A percentile compares a stretch with the other conserved stretches of the same genome.
These are phyloP conservation scores for Apostichopus leukothele DNA, from an alignment of 53 echinoderm and acorn worm genomes.

Conservation along the genomic window DNA sequence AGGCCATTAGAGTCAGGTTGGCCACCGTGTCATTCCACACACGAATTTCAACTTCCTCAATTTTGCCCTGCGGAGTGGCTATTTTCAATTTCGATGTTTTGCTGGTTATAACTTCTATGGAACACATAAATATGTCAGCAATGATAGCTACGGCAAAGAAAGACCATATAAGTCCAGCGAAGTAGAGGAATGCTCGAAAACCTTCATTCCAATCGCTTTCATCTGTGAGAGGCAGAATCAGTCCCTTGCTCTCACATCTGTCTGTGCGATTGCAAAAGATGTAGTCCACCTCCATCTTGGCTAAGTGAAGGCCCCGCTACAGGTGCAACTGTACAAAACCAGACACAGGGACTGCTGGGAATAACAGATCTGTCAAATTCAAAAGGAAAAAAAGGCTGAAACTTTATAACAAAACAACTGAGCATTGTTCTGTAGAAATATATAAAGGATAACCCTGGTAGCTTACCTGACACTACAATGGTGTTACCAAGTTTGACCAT, in stretches of 20 bases:
- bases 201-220: constrained; percentile 76
- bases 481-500: too few species aligned
- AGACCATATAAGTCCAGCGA: constrained; percentile 77
- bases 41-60: constrained; percentile 86
- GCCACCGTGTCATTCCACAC: constrained; percentile 98
- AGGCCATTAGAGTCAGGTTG: constrained; percentile 90
- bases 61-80: constrained; percentile 70
- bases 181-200: constrained; percentile 68
- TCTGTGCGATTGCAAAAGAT: constrained; percentile 19
- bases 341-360: neutral
- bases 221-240: constrained; percentile 73
- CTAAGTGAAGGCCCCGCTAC: neutral
- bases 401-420: too few species aligned
- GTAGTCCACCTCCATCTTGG: neutral
- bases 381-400: neutral
- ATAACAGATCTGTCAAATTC: neutral
- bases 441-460: too few species aligned
- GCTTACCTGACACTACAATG: too few species aligned
- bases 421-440: too few species aligned
- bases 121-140: constrained; percentile 91
- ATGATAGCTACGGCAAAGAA: constrained; percentile 89
- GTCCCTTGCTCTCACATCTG: constrained; percentile 55
- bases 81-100: constrained; percentile 66
- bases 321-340: neutral
- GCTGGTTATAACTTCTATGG: constrained; percentile 97